phyloP scores from a whole-genome alignment of 2,888 invertebrate genomes.

The Hirtodrosophila confusa region DNA sequence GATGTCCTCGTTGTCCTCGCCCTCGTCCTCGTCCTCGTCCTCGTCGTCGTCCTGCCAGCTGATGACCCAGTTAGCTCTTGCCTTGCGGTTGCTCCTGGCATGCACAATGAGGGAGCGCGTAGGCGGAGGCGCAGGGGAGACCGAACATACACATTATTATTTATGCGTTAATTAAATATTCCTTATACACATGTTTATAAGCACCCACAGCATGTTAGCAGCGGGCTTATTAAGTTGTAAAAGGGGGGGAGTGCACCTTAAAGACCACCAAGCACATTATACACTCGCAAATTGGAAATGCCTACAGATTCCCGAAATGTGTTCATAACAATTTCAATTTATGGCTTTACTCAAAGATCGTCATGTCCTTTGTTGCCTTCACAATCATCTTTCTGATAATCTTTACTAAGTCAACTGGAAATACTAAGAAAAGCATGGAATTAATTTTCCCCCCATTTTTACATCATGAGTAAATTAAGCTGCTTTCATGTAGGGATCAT shows the following conservation, averaged over 20 bases:
- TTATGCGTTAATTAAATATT: conserved; percentile 69
- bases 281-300: conserved; percentile 3
- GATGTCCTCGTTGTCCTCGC: conserved; percentile 18
- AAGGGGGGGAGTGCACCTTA: conserved; percentile 3
- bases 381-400: too few relatives aligned
- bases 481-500: too few relatives aligned
- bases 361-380: conserved; percentile 1
- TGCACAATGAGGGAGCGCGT: neutral
- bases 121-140: conserved; percentile 2
- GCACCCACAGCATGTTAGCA: conserved; percentile 50
- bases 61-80: conserved; percentile 60
- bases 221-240: conserved; percentile 38
- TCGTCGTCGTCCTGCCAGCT: conserved; percentile 19
- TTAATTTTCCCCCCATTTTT: too few relatives aligned
- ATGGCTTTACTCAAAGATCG: conserved; percentile 5
- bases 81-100: conserved; percentile 6
- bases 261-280: conserved; percentile 35
- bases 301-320: neutral
- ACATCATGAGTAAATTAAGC: too few relatives aligned
- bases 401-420: too few relatives aligned
- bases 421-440: too few relatives aligned
- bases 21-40: conserved; percentile 8
- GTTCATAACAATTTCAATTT: too few relatives aligned
- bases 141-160: conserved; percentile 56
- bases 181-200: conserved; percentile 57